A percentile compares a stretch with the other conserved stretches of the same genome.
phyloP scores from a whole-genome alignment of 2,888 invertebrate genomes.

The Diarsia brunnea region DNA sequence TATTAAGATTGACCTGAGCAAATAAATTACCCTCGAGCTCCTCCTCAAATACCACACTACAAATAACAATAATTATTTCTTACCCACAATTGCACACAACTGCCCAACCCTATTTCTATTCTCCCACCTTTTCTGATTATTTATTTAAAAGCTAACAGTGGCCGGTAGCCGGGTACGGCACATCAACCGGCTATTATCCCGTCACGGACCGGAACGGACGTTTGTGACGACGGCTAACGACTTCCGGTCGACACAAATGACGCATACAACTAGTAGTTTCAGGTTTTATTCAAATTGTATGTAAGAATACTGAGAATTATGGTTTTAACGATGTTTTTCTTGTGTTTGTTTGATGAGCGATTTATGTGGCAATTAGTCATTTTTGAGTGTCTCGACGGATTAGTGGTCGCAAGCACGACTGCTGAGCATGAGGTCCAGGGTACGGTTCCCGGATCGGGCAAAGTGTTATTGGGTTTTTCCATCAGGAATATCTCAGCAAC shows the following conservation, averaged over 20 bases:
- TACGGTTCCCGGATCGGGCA: too few species aligned
- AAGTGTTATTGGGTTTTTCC: too few species aligned
- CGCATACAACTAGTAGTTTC: slow-evolving; percentile 68
- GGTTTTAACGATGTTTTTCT: slow-evolving; percentile 36
- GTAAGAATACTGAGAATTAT: slow-evolving; percentile 24
- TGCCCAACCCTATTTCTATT: slow-evolving; percentile 11
- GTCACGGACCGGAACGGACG: slow-evolving; percentile 75
- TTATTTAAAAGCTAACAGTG: slow-evolving; percentile 64
- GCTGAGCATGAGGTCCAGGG: too few species aligned
- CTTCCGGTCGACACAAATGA: slow-evolving; percentile 79
- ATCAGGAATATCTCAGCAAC: too few species aligned
- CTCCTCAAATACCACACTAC: not conserved
- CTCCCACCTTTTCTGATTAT: slow-evolving; percentile 53
- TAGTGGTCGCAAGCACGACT: too few species aligned
- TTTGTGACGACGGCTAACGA: slow-evolving; percentile 78
- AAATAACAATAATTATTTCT: slow-evolving; percentile 6
- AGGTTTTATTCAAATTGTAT: slow-evolving; percentile 50
- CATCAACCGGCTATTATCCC: slow-evolving; percentile 72
- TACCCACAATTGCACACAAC: not conserved
- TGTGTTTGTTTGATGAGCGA: slow-evolving; percentile 8
- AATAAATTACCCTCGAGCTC: too few species aligned
- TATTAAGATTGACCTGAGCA: too few species aligned
- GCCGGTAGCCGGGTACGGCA: slow-evolving; percentile 50
- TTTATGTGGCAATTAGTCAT: not conserved
- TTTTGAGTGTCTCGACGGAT: too few species aligned